These are phyloP conservation scores for Apostichopus leukothele DNA, from an alignment of 53 echinoderm and acorn worm species.

Conservation along the genomic window DNA sequence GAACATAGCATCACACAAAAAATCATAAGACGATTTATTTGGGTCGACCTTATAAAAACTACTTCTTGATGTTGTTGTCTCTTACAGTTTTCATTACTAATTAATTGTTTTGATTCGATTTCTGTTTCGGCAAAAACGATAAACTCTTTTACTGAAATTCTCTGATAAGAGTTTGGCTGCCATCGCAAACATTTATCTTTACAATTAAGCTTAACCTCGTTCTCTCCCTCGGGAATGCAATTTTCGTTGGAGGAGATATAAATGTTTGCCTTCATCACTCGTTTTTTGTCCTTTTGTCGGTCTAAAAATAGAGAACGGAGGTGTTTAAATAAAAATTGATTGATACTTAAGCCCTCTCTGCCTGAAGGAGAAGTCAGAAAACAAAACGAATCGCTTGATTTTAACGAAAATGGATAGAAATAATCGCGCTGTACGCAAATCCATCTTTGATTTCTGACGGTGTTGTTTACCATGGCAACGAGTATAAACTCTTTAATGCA, in stretches of 20 bases:
- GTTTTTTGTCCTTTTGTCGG: not conserved
- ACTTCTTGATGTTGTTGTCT: no score
- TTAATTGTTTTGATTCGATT: no score
- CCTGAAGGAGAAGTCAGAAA: not conserved
- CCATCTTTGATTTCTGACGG: conserved; percentile 10
- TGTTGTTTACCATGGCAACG: not conserved
- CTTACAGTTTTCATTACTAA: no score
- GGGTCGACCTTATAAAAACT: no score
- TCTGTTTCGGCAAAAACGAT: no score
- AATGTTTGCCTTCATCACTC: not conserved
- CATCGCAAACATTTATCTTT: conserved; percentile 3
- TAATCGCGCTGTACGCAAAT: not conserved
- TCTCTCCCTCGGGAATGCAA: not conserved
- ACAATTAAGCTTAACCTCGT: not conserved
- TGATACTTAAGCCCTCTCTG: not conserved
- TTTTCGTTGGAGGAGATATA: not conserved
- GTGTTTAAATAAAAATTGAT: not conserved
- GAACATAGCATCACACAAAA: no score
- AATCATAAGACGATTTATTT: no score
- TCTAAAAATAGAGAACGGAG: not conserved
- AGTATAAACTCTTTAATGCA: not conserved
- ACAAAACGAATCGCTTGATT: not conserved
- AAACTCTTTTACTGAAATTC: no score
- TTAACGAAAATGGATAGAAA: conserved; percentile 3
- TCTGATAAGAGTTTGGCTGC: not conserved